A percentile compares a stretch with the other conserved stretches of the same genome.
phyloP scores from a whole-genome alignment of 2,797 vertebrate species.

The Falco berigora region DNA sequence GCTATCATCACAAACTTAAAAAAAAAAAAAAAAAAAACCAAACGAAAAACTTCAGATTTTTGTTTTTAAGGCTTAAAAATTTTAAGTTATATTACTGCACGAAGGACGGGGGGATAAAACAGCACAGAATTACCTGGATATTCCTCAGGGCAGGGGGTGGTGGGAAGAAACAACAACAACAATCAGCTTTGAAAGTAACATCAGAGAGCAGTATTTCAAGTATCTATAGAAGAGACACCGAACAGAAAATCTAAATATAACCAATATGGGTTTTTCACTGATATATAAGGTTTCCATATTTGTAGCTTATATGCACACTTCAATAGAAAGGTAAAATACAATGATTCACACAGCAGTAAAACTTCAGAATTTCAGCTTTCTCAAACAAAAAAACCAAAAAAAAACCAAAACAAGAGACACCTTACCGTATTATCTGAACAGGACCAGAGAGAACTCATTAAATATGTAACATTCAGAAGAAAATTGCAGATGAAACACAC shows the following conservation, averaged over 20 bases:
- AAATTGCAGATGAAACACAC: neutral
- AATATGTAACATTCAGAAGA: neutral
- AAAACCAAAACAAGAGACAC: rapidly evolving
- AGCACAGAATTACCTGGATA: neutral
- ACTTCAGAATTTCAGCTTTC: neutral
- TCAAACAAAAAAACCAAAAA: neutral
- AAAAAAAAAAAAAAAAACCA: neutral
- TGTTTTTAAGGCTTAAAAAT: neutral
- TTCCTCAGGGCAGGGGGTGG: neutral
- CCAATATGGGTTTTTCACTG: neutral
- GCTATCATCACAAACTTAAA: neutral
- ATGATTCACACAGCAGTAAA: neutral
- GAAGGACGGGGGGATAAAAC: neutral
- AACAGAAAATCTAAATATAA: neutral
- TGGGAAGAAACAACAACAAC: neutral
- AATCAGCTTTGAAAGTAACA: neutral
- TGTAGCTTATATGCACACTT: neutral
- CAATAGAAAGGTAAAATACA: neutral
- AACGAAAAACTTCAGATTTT: neutral
- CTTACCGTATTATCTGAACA: neutral
- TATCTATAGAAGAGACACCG: neutral
- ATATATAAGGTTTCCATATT: neutral
- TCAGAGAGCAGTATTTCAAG: neutral
- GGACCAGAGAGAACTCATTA: neutral
- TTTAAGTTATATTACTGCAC: neutral